A percentile compares a stretch with the other conserved stretches of the same genome.
Evolutionary conservation across 2,888 invertebrate species (phyloP).

Genomic region (Phengaris alcon): DNA sequence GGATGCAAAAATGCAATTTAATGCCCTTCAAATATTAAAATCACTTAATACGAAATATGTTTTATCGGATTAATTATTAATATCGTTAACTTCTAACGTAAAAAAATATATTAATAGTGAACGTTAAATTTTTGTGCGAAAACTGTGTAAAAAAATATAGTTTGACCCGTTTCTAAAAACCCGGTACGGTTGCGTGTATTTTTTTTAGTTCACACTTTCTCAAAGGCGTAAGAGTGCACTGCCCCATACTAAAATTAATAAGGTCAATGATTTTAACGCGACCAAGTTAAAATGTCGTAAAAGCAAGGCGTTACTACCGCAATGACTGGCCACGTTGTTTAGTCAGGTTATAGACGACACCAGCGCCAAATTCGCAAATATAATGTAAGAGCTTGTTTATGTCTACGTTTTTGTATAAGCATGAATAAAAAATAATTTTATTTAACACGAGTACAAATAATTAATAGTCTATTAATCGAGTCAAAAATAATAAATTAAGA

Average conservation of each 20-base stretch:
- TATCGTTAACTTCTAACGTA: no score
- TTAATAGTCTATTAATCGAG: background rate
- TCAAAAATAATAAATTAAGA: background rate
- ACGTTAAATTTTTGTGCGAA: background rate
- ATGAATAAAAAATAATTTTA: background rate
- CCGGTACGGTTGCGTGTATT: background rate
- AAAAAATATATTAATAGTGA: no score
- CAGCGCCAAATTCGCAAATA: conserved; percentile 39
- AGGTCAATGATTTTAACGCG: conserved; percentile 52
- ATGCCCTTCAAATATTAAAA: no score
- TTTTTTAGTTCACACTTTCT: conserved; percentile 12
- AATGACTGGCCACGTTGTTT: conserved; percentile 35
- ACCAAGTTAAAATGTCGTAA: conserved; percentile 40
- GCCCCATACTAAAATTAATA: conserved; percentile 17
- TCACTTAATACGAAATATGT: no score
- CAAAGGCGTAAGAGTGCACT: conserved; percentile 8
- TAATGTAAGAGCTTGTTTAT: background rate
- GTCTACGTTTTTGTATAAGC: background rate
- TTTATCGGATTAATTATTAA: no score
- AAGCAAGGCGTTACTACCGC: conserved; percentile 20
- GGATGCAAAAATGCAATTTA: no score
- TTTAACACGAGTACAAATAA: background rate
- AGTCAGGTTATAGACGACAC: conserved; percentile 46
- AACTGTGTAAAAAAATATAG: background rate
- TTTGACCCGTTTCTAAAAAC: background rate